Percentiles rank a stretch among this genome's conserved stretches.
These are phyloP conservation scores for Drosophila flavopinicola DNA, from an alignment of 2,888 invertebrate species.

Conservation along the genomic window DNA sequence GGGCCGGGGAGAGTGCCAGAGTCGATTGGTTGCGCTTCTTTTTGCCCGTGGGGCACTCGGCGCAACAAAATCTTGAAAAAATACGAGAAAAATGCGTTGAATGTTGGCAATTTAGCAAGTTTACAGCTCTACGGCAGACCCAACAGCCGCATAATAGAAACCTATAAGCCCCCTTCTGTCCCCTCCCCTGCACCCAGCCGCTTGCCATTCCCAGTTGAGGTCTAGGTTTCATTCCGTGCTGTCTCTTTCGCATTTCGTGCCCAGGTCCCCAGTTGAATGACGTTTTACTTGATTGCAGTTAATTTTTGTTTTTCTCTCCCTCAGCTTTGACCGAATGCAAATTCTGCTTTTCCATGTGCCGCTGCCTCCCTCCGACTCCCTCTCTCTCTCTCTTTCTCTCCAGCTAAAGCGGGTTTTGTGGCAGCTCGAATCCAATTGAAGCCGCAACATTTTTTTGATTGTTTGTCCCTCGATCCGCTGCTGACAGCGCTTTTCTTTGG, in stretches of 20 bases:
- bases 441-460: slow-evolving; percentile 67
- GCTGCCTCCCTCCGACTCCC: too few relatives aligned
- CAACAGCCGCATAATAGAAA: slow-evolving; percentile 56
- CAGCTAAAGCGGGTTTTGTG: slow-evolving; percentile 25
- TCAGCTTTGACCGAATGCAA: slow-evolving; percentile 69
- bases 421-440: slow-evolving; percentile 48
- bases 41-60: slow-evolving; percentile 26
- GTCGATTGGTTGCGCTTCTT: slow-evolving; percentile 68
- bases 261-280: slow-evolving; percentile 61
- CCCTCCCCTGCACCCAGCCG: not conserved
- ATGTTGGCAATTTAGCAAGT: slow-evolving; percentile 77
- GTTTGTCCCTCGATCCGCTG: slow-evolving; percentile 43
- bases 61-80: slow-evolving; percentile 28
- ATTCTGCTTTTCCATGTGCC: slow-evolving; percentile 57
- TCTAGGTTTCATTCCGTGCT: slow-evolving; percentile 20
- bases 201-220: slow-evolving; percentile 17
- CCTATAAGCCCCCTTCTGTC: slow-evolving; percentile 18
- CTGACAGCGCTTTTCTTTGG: slow-evolving; percentile 33
- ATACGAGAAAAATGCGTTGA: slow-evolving; percentile 67
- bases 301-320: slow-evolving; percentile 61
- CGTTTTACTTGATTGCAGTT: slow-evolving; percentile 81
- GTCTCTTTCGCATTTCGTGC: slow-evolving; percentile 23
- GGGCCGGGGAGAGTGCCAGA: not conserved
- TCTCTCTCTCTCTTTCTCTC: not conserved
- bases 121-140: slow-evolving; percentile 63